Evolutionary conservation across 2,888 invertebrate genomes (phyloP).

Genomic region (Noctua pronuba): DNA sequence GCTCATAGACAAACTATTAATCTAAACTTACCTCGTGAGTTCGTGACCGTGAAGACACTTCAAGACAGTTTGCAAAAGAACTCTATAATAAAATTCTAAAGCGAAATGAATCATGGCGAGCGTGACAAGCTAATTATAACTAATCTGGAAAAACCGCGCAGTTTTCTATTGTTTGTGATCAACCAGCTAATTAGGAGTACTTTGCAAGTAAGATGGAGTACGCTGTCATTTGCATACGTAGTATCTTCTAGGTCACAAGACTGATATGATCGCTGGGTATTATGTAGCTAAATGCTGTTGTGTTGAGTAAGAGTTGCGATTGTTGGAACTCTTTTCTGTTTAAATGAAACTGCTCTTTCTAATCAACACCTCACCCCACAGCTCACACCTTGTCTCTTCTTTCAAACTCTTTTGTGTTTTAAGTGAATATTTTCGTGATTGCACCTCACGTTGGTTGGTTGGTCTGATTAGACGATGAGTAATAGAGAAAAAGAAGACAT

Average conservation of each 20-base stretch:
- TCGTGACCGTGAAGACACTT: slow-evolving; percentile 21
- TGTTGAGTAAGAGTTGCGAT: not conserved
- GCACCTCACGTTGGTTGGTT: not conserved
- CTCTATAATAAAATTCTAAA: slow-evolving; percentile 32
- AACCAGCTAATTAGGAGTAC: slow-evolving; percentile 45
- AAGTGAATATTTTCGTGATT: not conserved
- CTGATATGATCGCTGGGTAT: slow-evolving; percentile 26
- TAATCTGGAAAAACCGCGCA: slow-evolving; percentile 50
- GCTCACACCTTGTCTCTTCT: not conserved
- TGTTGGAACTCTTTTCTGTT: not conserved
- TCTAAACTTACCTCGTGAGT: slow-evolving; percentile 2
- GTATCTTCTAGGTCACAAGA: slow-evolving; percentile 41
- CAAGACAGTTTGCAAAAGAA: slow-evolving; percentile 16
- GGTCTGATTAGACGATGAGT: too few relatives aligned
- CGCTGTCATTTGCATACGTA: slow-evolving; percentile 38
- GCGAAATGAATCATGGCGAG: slow-evolving; percentile 19
- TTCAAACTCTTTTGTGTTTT: not conserved
- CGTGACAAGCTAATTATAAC: slow-evolving; percentile 38
- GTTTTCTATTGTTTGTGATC: slow-evolving; percentile 49
- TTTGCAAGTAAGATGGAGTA: slow-evolving; percentile 33
- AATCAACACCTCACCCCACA: not conserved
- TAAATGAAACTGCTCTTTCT: not conserved
- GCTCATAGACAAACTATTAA: not conserved
- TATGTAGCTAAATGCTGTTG: slow-evolving; percentile 1
- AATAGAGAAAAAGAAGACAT: too few relatives aligned